Evolutionary conservation across 1,140 invertebrate genomes (phyloP).

Genomic region (Drosophila equinoxialis): DNA sequence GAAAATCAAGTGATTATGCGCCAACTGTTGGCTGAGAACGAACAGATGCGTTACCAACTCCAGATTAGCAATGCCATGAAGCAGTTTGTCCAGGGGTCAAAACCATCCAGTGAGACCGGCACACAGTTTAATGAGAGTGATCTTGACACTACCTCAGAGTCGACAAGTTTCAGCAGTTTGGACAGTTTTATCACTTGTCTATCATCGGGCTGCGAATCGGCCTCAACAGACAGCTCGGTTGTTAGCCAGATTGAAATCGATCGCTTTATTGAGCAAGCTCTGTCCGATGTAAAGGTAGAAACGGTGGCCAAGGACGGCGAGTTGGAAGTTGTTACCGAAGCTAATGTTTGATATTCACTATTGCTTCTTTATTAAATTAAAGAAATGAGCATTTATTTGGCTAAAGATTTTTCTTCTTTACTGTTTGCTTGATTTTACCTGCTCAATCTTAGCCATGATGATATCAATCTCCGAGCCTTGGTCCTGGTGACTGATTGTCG

Average conservation of each 20-base stretch:
- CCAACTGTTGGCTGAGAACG: constrained; percentile 47
- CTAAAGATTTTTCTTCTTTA: no score
- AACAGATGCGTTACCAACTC: constrained; percentile 49
- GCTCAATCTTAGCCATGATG: constrained; percentile 97
- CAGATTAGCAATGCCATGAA: constrained; percentile 37
- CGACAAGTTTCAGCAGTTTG: constrained; percentile 31
- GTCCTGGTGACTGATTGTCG: constrained; percentile 85
- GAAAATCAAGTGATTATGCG: constrained; percentile 41
- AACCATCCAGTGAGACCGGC: constrained; percentile 26
- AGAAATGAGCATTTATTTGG: neutral
- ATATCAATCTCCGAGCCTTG: constrained; percentile 93
- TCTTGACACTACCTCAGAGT: neutral
- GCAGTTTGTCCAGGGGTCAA: constrained; percentile 30
- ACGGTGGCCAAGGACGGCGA: neutral
- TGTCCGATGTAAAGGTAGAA: constrained; percentile 7
- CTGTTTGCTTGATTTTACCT: constrained; percentile 82
- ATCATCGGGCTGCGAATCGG: constrained; percentile 25
- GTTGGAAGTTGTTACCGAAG: neutral
- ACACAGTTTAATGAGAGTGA: constrained; percentile 42
- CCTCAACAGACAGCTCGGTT: neutral
- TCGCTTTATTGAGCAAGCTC: constrained; percentile 36
- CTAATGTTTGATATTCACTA: neutral
- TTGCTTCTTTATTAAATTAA: neutral
- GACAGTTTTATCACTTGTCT: constrained; percentile 51
- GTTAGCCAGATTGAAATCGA: constrained; percentile 24